Evolutionary conservation across 2,797 vertebrate species (phyloP).

Genomic region (Enteromius treurensis): DNA sequence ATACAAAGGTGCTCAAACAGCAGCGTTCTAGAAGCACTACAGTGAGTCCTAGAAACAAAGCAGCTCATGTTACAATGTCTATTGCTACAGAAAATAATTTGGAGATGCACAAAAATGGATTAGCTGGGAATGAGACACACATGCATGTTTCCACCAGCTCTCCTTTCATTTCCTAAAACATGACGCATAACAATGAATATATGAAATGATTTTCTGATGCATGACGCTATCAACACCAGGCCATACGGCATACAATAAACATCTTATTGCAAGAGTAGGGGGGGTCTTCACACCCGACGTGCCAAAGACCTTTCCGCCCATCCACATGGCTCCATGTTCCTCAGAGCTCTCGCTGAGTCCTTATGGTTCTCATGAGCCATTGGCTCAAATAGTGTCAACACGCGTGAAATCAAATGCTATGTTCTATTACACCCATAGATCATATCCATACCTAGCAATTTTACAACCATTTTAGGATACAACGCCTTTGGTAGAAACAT

Average conservation of each 20-base stretch:
- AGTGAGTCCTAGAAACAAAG: constrained; percentile 56
- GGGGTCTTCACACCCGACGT: constrained; percentile 19
- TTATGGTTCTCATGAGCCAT: constrained; percentile 36
- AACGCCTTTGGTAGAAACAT: not conserved
- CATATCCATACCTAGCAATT: constrained; percentile 11
- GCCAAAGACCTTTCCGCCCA: constrained; percentile 5
- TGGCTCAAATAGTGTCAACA: constrained; percentile 16
- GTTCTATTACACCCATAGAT: constrained; percentile 20
- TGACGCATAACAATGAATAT: not conserved
- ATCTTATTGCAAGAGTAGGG: constrained; percentile 26
- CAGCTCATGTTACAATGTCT: constrained; percentile 60
- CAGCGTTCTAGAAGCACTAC: constrained; percentile 36
- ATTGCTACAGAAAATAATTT: constrained; percentile 70
- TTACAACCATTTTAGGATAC: not conserved
- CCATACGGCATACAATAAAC: not conserved
- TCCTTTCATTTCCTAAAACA: constrained; percentile 16
- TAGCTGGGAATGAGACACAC: constrained; percentile 10
- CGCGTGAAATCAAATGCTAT: constrained; percentile 36
- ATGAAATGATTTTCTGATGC: not conserved
- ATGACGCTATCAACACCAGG: constrained; percentile 1
- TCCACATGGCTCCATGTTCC: constrained; percentile 41
- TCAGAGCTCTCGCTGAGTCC: constrained; percentile 36
- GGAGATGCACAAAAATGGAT: constrained; percentile 23
- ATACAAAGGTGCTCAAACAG: constrained; percentile 30
- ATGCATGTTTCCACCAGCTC: constrained; percentile 26